Percentiles rank a stretch among this genome's conserved stretches.
Evolutionary conservation across 1,140 invertebrate genomes (phyloP).

Genomic region (Centruroides vittatus): DNA sequence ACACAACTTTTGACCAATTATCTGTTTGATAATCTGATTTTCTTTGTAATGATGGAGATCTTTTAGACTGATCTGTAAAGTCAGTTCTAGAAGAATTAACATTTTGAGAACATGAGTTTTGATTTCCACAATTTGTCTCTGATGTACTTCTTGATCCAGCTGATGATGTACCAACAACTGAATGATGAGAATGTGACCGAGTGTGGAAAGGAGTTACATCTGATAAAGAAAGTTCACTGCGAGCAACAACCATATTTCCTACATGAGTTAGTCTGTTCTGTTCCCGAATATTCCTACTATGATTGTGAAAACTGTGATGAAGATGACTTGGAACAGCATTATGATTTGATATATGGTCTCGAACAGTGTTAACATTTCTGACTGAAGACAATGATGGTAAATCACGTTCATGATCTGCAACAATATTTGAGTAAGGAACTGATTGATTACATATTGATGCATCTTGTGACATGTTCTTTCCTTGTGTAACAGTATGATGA

Average conservation of each 20-base stretch:
- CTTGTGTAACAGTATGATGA: too few relatives aligned
- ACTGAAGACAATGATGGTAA: too few relatives aligned
- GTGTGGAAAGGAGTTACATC: conserved; percentile 8
- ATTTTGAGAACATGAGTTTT: too few relatives aligned
- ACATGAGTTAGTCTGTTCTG: conserved; percentile 7
- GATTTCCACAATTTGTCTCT: conserved; percentile 1
- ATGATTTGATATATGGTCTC: neutral
- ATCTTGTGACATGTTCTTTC: too few relatives aligned
- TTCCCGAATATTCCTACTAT: neutral
- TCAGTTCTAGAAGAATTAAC: too few relatives aligned
- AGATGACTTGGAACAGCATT: conserved; percentile 7
- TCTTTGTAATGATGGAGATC: neutral
- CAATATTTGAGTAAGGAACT: too few relatives aligned
- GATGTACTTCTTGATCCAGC: neutral
- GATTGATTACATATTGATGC: too few relatives aligned
- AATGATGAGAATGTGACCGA: conserved; percentile 13
- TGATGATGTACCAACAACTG: conserved; percentile 2
- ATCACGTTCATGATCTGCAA: too few relatives aligned
- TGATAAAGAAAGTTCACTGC: conserved; percentile 15
- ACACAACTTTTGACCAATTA: too few relatives aligned
- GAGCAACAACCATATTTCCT: conserved; percentile 13
- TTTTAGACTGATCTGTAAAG: neutral
- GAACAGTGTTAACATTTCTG: neutral
- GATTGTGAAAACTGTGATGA: conserved; percentile 13
- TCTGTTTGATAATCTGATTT: too few relatives aligned